phyloP scores from a whole-genome alignment of 2,888 invertebrate species.

The Pristionchus fissidentatus region DNA sequence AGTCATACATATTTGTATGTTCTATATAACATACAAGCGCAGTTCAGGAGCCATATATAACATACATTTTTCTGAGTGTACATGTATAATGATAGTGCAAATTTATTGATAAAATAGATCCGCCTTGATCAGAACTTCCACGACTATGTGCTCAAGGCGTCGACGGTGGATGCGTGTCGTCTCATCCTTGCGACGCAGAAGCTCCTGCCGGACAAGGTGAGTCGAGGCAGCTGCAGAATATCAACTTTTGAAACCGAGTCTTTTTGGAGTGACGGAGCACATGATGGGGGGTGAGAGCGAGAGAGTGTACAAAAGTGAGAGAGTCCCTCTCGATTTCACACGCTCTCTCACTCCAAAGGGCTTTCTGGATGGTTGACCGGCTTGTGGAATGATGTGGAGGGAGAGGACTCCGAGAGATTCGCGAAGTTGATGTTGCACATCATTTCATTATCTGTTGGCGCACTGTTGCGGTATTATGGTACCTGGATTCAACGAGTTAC shows the following conservation, averaged over 20 bases:
- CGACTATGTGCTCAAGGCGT: constrained; percentile 8
- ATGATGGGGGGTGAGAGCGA: not conserved
- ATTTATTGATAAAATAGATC: not conserved
- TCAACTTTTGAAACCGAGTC: too few species aligned
- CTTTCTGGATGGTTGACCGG: too few species aligned
- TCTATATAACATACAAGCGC: too few species aligned
- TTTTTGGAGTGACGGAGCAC: not conserved
- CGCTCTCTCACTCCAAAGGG: too few species aligned
- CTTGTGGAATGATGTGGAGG: too few species aligned
- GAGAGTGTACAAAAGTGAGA: not conserved
- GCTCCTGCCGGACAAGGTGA: constrained; percentile 33
- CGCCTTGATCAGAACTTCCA: not conserved
- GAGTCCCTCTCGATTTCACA: too few species aligned
- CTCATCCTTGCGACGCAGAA: constrained; percentile 12
- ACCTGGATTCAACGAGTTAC: too few species aligned
- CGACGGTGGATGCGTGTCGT: constrained; percentile 20
- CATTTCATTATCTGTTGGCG: too few species aligned
- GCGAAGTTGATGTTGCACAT: not conserved
- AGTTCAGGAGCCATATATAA: too few species aligned
- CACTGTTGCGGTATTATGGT: too few species aligned
- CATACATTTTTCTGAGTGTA: too few species aligned
- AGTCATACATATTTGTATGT: not conserved
- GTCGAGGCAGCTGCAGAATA: not conserved
- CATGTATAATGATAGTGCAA: not conserved
- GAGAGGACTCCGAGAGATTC: not conserved